Evolutionary conservation across 2,113 vertebrate genomes (phyloP).

Genomic region (Phrynocephalus versicolor): DNA sequence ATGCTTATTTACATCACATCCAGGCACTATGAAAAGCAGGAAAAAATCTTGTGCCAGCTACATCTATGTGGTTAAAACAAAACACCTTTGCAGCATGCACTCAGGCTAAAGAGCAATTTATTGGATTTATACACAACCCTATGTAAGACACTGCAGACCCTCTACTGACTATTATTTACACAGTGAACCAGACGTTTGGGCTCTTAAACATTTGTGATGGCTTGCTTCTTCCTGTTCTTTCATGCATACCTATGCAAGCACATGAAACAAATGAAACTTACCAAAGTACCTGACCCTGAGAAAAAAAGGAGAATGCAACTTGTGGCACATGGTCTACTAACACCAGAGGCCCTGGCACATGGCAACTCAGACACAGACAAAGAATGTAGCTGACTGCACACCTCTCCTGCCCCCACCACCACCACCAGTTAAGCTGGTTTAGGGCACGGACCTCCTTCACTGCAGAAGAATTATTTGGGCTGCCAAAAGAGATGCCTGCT

Average conservation of each 20-base stretch:
- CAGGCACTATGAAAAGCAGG: not conserved
- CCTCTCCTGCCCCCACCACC: not conserved
- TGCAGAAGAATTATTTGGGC: not conserved
- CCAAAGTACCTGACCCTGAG: not conserved
- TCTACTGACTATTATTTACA: not conserved
- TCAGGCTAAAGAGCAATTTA: not conserved
- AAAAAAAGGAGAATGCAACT: not conserved
- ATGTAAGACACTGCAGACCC: not conserved
- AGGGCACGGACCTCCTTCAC: not conserved
- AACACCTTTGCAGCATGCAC: not conserved
- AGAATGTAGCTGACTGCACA: not conserved
- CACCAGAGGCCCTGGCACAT: not conserved
- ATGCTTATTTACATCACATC: not conserved
- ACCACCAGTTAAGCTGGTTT: not conserved
- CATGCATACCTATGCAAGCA: not conserved
- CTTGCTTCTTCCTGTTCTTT: not conserved
- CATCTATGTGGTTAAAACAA: not conserved
- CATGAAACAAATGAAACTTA: not conserved
- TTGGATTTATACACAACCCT: not conserved
- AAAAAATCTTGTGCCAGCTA: too few relatives aligned
- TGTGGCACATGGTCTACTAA: not conserved
- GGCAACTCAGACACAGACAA: not conserved
- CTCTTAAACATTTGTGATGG: not conserved
- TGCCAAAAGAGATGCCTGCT: conserved; percentile 14
- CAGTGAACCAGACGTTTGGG: not conserved